These are phyloP conservation scores for Leptopilina boulardi DNA, from an alignment of 1,140 invertebrate species.

Conservation along the genomic window DNA sequence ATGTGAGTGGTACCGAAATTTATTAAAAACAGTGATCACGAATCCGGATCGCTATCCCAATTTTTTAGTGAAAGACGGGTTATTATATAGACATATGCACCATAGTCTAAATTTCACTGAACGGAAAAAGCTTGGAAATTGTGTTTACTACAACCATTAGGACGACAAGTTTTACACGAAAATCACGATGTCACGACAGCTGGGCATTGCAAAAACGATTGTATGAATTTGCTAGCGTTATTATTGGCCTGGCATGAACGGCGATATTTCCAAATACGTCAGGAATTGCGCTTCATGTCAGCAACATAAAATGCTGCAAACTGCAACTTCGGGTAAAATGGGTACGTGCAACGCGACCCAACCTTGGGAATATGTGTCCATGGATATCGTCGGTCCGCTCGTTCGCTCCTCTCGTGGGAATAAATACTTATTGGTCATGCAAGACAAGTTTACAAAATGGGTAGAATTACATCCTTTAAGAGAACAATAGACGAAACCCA, in stretches of 20 bases:
- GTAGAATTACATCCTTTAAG: constrained; percentile 27
- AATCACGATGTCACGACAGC: too few species aligned
- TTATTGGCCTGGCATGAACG: too few species aligned
- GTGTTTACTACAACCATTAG: too few species aligned
- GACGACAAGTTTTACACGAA: not conserved
- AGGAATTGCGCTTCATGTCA: not conserved
- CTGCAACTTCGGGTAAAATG: constrained; percentile 51
- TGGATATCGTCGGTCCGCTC: constrained; percentile 61
- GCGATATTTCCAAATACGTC: not conserved
- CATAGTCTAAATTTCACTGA: too few species aligned
- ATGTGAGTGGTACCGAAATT: too few species aligned
- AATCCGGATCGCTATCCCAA: too few species aligned
- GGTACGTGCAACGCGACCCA: constrained; percentile 36
- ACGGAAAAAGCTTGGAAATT: too few species aligned
- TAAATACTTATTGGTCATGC: constrained; percentile 60
- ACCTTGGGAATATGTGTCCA: constrained; percentile 54
- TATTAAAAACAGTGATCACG: too few species aligned
- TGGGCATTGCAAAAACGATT: too few species aligned
- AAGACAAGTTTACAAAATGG: constrained; percentile 65
- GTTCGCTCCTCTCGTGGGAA: constrained; percentile 56
- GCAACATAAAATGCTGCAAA: not conserved
- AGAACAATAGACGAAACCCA: constrained; percentile 25
- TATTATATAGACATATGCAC: too few species aligned
- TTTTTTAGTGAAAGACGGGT: too few species aligned
- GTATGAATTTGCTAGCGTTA: too few species aligned